Base-by-base conservation (phyloP, 2,888 invertebrate genomes). In the Drosophila ezoana region DNA sequence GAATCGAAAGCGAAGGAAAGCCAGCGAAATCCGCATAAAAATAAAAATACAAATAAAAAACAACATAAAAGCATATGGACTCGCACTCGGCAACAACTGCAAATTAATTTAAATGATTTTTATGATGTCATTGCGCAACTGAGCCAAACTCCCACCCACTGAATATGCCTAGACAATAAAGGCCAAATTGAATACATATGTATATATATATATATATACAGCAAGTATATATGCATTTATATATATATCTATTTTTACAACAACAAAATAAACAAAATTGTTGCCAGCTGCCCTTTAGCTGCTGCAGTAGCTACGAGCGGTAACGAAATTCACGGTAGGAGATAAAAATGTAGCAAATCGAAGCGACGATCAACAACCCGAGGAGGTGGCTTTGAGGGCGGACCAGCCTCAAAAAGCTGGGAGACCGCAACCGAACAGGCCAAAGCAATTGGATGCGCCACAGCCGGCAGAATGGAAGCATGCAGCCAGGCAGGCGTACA, bases 321-420 rank as follows among this genome's bases (percentile, higher is more conserved):
- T 87, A 85, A 85, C 84, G 89, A 85, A 87, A 88, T 89, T 89
- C 89, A 89, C 89, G 87, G 89, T 87, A 88, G 87, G 81, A 89
- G 87, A 88, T 89, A 81, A 85, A 89, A 89, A 82, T 81, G 78
- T 85, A 78, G 75, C 86, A 80, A 81, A 83, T 81, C 87, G 85
- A 83, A 86, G 80, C 80, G 83, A 88, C 81, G 84, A 83, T 86
- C 89, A 85, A 87, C 81, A 81, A 67, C 89, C 88, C 75, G 82
- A 84, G 85, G 82, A 84, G 85, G 87, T 79, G 83, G 38, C 75
- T 84, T 62, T 51, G 49, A 56, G 64, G 59, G 57, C 59, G 64
- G 43, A 57, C 48, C 59, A 62, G 56, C 60, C 56, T 48, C 43
- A 35, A 56, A 64, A 72, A 16, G 47, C 64, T 60, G 62, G 44